Percentiles rank a stretch among this genome's conserved stretches.
These are phyloP conservation scores for Epinephelus coioides DNA, from an alignment of 2,797 vertebrate genomes.

Conservation along the genomic window DNA sequence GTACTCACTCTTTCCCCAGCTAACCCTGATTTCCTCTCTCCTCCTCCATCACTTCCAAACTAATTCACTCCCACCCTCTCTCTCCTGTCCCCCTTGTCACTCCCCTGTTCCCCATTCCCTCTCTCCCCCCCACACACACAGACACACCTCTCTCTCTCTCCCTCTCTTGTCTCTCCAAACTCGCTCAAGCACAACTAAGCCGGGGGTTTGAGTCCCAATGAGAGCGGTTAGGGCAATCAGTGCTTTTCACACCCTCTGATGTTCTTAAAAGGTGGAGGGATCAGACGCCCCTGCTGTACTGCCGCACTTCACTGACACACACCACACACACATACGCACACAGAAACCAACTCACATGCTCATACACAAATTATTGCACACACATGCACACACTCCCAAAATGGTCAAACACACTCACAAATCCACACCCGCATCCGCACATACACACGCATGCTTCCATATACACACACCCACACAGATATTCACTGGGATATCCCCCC, in stretches of 20 bases:
- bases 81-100: constrained; percentile 42
- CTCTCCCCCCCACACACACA: constrained; percentile 3
- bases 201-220: constrained; percentile 86
- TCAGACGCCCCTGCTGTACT: constrained; percentile 83
- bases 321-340: constrained; percentile 28
- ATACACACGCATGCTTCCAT: not conserved
- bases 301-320: constrained; percentile 61
- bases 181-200: constrained; percentile 90
- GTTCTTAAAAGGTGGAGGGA: constrained; percentile 90
- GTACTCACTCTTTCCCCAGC: constrained; percentile 47
- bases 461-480: not conserved
- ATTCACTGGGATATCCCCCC: constrained; percentile 9
- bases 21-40: constrained; percentile 53
- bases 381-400: constrained; percentile 20
- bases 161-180: constrained; percentile 79
- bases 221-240: constrained; percentile 89
- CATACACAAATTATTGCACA: constrained; percentile 32
- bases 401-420: constrained; percentile 25
- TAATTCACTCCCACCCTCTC: constrained; percentile 56
- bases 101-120: constrained; percentile 40
- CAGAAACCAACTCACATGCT: not conserved
- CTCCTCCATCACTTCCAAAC: constrained; percentile 53
- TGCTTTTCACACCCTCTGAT: constrained; percentile 90
- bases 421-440: constrained; percentile 8
- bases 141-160: constrained; percentile 33